Evolutionary conservation across 2,113 vertebrate species (phyloP), one percentile per base, ranked within the genome.

Genomic region (Ornithorhynchus anatinus): DNA sequence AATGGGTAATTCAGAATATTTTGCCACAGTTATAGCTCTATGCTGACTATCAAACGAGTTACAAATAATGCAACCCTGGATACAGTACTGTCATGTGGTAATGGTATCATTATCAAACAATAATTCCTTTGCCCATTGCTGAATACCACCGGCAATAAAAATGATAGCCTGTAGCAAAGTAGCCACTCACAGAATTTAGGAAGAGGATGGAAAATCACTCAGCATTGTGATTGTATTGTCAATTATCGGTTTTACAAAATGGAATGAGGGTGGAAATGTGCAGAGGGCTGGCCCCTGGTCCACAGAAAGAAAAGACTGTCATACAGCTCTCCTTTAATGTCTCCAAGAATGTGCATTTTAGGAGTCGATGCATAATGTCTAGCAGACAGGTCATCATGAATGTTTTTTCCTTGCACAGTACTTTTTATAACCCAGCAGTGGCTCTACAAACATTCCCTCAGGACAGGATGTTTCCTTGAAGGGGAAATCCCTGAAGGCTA

Each of bases 81-180:
- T 79, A 3, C 66, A 77, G 71, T 75, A 71, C 58, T 69, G 66
- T 32, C 33, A 69, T 0, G 0, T 61, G n/a, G 5, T 50, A 64
- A 69, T 84, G 73, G 31, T 39, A 72, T 5, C 15, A 13, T 81
- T 77, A 88, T 72, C 38, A 33, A 65, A 67, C 70, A 75, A 77
- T 83, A 81, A 81, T 83, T 84, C 15, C 69, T 70, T 27, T 57
- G 68, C 67, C 64, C 81, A 64, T 85, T 78, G 37, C 47, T 78
- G 76, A 86, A 72, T 85, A 38, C 1, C 6, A 54, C 10, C 58
- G 20, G 22, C 52, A 82, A 80, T 86, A 87, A 80, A 87, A 84
- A 79, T 75, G 75, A 79, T 77, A 77, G 53, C 66, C 23, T 35
- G 14, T 65, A 72, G 66, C 22, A 68, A 69, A 19, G 3, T 1